These are phyloP conservation scores for Rattus rattus DNA, from an alignment of 2,113 vertebrate species.

Conservation along the genomic window DNA sequence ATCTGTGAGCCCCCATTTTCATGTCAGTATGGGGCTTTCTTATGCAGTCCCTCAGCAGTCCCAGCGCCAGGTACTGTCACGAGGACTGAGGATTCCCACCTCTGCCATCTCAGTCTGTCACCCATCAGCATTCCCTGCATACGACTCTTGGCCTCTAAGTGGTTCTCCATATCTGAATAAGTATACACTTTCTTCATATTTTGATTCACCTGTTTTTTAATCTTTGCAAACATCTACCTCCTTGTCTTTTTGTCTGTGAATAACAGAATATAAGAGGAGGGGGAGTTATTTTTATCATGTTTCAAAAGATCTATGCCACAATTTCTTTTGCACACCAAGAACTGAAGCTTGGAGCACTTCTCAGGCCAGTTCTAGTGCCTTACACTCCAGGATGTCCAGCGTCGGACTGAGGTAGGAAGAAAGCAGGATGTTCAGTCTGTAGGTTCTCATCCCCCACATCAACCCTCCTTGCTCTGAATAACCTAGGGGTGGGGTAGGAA, in stretches of 20 bases:
- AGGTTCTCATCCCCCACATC: not conserved
- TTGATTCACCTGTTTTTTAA: conserved; percentile 45
- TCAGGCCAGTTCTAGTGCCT: conserved; percentile 81
- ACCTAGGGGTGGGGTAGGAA: not conserved
- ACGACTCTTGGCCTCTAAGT: conserved; percentile 31
- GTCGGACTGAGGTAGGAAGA: conserved; percentile 38
- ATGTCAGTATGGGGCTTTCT: not conserved
- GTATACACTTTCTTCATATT: conserved; percentile 24
- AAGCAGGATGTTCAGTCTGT: not conserved
- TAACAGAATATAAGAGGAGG: conserved; percentile 43
- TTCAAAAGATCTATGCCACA: not conserved
- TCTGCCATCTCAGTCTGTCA: conserved; percentile 4
- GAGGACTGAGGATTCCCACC: conserved; percentile 14
- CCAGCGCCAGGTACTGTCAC: not conserved
- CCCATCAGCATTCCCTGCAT: not conserved
- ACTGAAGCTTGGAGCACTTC: conserved; percentile 51
- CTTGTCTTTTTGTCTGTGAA: conserved; percentile 34
- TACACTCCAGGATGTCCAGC: conserved; percentile 51
- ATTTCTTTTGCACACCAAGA: conserved; percentile 69
- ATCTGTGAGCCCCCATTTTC: conserved; percentile 18
- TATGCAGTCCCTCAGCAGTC: not conserved
- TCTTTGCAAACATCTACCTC: not conserved
- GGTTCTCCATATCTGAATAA: not conserved
- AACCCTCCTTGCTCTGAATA: not conserved
- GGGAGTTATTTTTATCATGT: not conserved